Evolutionary conservation across 92 coral and sea anemone species (phyloP), one percentile per base, ranked within the genome.

Genomic region (Isaurus tuberculatus): DNA sequence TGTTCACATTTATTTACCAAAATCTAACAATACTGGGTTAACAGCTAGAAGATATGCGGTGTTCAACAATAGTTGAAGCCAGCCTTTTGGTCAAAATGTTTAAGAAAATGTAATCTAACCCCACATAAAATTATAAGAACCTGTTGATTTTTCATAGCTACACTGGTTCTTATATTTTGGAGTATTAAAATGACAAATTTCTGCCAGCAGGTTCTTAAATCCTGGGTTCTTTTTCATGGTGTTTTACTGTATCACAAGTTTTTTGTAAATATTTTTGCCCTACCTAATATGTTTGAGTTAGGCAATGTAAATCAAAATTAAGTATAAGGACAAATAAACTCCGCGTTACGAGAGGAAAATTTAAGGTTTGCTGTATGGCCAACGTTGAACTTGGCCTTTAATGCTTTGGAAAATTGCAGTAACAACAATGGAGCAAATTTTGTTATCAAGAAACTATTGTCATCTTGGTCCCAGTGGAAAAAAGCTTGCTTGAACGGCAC

Each of bases 391-490:
- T 37, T 70, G 75, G 51, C 75, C 75, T 70, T 53, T 19, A 69
- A 64, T 23, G 70, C 33, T 64, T 64, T 6, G 70, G 70, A 64
- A 48, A 48, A 48, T 48, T 48, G 43, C 44, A 67, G 72, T 67
- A 30, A 43, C 20, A 67, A 31, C 46, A 68, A 68, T 68, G 73
- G 73, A 32, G 28, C 53, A 11, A 17, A 37, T 19, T 69, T 51
- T 69, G 19, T 34, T 69, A 19, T 69, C 49, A 69, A n/a, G 53
- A 34, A 36, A 69, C 51, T 29, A 34, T 40, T 70, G 55, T 70
- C 51, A 70, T 70, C 55, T 70, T 34, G 74, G 65, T 75, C 68
- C 82, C 82, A 57, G 28, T 53, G 82, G 48, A 75, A 53, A 28
- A 53, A 53, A 53, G 51, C 27, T 53, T 75, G 49, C 68, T 53